These are phyloP conservation scores for Panagrolaimus sp. DNA, from an alignment of 1,140 invertebrate genomes.

Conservation along the genomic window DNA sequence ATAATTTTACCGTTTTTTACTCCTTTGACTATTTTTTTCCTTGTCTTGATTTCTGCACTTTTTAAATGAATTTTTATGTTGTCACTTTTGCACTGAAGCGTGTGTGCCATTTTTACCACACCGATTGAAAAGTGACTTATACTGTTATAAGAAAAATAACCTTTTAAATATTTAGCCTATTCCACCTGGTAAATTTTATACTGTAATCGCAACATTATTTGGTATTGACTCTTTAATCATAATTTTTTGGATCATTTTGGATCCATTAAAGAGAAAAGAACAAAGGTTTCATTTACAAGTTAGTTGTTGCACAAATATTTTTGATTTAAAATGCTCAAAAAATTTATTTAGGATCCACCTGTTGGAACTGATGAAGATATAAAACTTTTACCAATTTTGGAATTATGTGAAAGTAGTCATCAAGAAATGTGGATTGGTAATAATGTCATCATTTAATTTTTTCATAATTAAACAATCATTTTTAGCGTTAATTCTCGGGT, in stretches of 20 bases:
- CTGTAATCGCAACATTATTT: slow-evolving; percentile 81
- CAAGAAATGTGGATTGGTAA: slow-evolving; percentile 90
- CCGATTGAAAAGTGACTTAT: neutral
- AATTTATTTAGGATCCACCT: slow-evolving; percentile 70
- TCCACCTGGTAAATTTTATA: slow-evolving; percentile 87
- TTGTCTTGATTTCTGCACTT: neutral
- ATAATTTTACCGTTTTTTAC: neutral
- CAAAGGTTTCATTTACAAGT: slow-evolving; percentile 65
- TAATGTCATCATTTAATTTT: neutral
- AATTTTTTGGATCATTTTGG: slow-evolving; percentile 80
- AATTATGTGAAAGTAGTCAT: slow-evolving; percentile 88
- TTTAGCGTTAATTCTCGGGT: slow-evolving; percentile 84
- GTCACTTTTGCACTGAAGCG: neutral
- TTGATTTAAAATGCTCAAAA: neutral
- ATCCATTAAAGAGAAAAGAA: slow-evolving; percentile 73
- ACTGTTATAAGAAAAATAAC: neutral
- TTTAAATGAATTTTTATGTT: neutral
- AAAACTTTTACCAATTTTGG: slow-evolving; percentile 83
- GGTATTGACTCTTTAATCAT: slow-evolving; percentile 80
- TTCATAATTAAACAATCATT: neutral
- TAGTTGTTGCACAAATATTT: neutral
- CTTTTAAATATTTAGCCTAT: slow-evolving; percentile 71
- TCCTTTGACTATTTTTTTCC: slow-evolving; percentile 5
- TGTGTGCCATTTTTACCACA: neutral
- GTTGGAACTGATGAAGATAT: slow-evolving; percentile 81